Percentiles rank a stretch among this genome's conserved stretches.
phyloP scores from a whole-genome alignment of 1,140 invertebrate genomes.

The Cecropterus lyciades region DNA sequence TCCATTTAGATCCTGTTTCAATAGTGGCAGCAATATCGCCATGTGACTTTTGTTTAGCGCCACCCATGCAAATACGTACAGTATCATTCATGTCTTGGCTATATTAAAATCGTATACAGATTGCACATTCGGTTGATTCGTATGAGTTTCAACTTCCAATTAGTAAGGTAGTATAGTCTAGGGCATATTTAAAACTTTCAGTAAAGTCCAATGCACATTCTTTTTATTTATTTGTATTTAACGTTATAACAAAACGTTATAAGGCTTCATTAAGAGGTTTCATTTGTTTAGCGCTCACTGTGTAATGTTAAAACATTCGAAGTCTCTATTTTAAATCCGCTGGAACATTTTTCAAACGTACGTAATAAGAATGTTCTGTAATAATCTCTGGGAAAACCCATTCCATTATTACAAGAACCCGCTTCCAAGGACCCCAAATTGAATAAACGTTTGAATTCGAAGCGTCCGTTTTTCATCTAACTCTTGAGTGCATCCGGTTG shows the following conservation, averaged over 20 bases:
- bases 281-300: neutral
- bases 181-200: too few relatives aligned
- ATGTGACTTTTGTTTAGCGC: slow-evolving; percentile 27
- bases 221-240: too few relatives aligned
- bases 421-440: slow-evolving; percentile 31
- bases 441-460: slow-evolving; percentile 35
- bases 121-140: neutral
- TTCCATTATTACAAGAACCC: slow-evolving; percentile 36
- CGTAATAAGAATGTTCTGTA: slow-evolving; percentile 32
- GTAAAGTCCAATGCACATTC: too few relatives aligned
- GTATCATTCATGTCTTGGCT: slow-evolving; percentile 15
- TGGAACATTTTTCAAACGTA: slow-evolving; percentile 26
- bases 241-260: too few relatives aligned
- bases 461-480: slow-evolving; percentile 41
- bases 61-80: slow-evolving; percentile 20
- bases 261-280: too few relatives aligned
- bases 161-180: too few relatives aligned
- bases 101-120: slow-evolving; percentile 14
- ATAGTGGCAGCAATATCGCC: slow-evolving; percentile 37
- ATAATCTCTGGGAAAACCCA: slow-evolving; percentile 32
- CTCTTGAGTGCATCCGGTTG: slow-evolving; percentile 43
- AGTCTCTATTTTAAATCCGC: slow-evolving; percentile 26
- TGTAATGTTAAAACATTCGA: slow-evolving; percentile 6
- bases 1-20: slow-evolving; percentile 46
- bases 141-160: neutral